A percentile compares a stretch with the other conserved stretches of the same genome.
These are phyloP conservation scores for Littorina saxatilis DNA, from an alignment of 1,140 invertebrate species.

Conservation along the genomic window DNA sequence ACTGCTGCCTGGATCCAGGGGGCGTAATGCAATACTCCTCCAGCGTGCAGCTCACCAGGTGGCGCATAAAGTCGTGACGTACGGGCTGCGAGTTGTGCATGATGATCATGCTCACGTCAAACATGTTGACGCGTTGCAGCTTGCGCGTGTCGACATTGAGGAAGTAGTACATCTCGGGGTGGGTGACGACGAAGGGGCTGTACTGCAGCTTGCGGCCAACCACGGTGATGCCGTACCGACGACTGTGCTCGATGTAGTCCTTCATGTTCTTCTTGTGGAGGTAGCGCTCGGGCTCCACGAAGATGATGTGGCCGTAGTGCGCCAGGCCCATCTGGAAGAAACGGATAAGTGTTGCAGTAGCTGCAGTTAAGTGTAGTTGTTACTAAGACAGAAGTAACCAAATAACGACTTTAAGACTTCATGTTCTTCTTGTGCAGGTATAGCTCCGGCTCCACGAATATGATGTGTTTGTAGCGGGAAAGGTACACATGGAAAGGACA, in stretches of 20 bases:
- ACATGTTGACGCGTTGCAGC: slow-evolving; percentile 44
- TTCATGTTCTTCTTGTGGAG: slow-evolving; percentile 46
- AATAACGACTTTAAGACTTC: not conserved
- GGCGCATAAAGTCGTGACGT: slow-evolving; percentile 48
- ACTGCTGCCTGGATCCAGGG: slow-evolving; percentile 32
- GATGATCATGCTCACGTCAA: slow-evolving; percentile 53
- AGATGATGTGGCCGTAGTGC: slow-evolving; percentile 53
- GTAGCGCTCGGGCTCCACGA: slow-evolving; percentile 53
- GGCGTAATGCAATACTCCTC: slow-evolving; percentile 57
- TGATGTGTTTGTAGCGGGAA: slow-evolving; percentile 47
- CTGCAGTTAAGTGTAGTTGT: too few relatives aligned
- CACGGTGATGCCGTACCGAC: slow-evolving; percentile 40
- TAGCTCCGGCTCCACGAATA: slow-evolving; percentile 57
- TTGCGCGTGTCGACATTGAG: slow-evolving; percentile 46
- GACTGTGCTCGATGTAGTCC: slow-evolving; percentile 44
- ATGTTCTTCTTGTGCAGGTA: slow-evolving; percentile 46
- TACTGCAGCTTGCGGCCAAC: slow-evolving; percentile 41
- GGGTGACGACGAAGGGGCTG: slow-evolving; percentile 58
- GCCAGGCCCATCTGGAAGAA: slow-evolving; percentile 56
- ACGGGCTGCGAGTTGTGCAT: slow-evolving; percentile 53
- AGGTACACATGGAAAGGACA: slow-evolving; percentile 56
- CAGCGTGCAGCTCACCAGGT: slow-evolving; percentile 52
- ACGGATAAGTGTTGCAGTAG: too few relatives aligned
- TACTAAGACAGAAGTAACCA: not conserved
- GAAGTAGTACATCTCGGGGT: slow-evolving; percentile 59